Conservation (phyloP, 37 sponge, comb jelly and placozoan genomes). For the Theonella swinhoei region DNA sequence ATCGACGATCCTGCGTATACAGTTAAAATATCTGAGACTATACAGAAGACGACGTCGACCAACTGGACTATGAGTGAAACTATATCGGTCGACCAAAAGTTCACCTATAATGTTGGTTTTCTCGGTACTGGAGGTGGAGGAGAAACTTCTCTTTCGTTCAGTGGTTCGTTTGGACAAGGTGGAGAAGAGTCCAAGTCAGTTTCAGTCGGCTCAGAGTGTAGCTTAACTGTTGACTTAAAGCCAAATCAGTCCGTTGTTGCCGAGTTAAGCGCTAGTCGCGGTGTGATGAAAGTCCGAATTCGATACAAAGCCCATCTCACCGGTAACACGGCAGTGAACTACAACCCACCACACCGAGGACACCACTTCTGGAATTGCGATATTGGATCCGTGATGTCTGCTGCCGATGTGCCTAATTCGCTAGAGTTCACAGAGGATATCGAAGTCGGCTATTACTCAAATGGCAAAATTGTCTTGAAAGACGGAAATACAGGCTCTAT, state of each 20-base stretch:
- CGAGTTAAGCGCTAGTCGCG: constrained; percentile 9
- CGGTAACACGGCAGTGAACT: constrained; percentile 11
- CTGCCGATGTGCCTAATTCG: neutral
- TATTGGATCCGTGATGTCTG: constrained; percentile 3
- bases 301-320: constrained; percentile 12
- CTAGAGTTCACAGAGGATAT: constrained; percentile 6
- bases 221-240: neutral
- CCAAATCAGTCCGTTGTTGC: constrained; percentile 10
- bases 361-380: neutral
- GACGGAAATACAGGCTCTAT: too few relatives aligned
- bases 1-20: neutral
- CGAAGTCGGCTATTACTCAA: constrained; percentile 14
- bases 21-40: constrained; percentile 6
- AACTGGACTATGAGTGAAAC: constrained; percentile 6
- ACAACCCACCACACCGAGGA: constrained; percentile 17
- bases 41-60: neutral
- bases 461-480: constrained; percentile 23
- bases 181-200: constrained; percentile 3
- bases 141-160: constrained; percentile 9
- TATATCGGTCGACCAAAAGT: constrained; percentile 6
- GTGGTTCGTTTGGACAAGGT: constrained; percentile 18
- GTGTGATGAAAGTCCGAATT: constrained; percentile 23
- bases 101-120: constrained; percentile 4
- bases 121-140: constrained; percentile 22
- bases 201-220: neutral